Base-by-base conservation (phyloP, 2,888 invertebrate species). In the Stenolophus ochropezus region DNA sequence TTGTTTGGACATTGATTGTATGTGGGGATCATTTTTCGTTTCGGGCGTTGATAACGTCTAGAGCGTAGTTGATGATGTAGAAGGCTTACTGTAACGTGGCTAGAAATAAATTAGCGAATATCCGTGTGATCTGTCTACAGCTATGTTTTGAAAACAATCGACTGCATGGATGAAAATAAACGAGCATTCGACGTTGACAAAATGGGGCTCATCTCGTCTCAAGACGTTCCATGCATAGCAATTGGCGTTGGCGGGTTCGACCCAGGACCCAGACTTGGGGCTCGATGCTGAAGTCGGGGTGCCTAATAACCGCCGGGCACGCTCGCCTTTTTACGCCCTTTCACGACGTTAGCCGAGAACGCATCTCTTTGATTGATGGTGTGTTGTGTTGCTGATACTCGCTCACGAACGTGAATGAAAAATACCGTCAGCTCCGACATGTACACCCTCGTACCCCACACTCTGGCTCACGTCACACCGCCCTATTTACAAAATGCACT, bases 171-270 rank as follows among this genome's bases (percentile, higher is more conserved):
- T 73, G 80, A 80, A 61, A 80, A 80, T 80, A 80, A 80, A 80
- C 80, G 80, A 80, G 51, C 71, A 80, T 80, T 80, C 71, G 80
- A 80, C 80, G 80, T 80, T 80, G 80, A 80, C 80, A 80, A 80
- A 80, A 80, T 80, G 71, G 71, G 53, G 69, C 80, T 69, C 80
- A 80, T 80, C 80, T 80, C 71, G 69, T 80, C 80, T 71, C 71
- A 80, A 80, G 80, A 80, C 80, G 71, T 80, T 80, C 80, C 80
- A 80, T 80, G 80, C 80, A 80, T 80, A 80, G 71, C 80, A 80
- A 80, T 80, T 71, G 25, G 25, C 18, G 78, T 65, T 25, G 27
- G 27, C 25, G 61, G 11, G 11, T 1, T 42, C 33, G 33, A 42
- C 33, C 33, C 33, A 42, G 33, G 11, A 42, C 33, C 33, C 42